Evolutionary conservation across 2,113 vertebrate species (phyloP).

Genomic region (Callipepla squamata): DNA sequence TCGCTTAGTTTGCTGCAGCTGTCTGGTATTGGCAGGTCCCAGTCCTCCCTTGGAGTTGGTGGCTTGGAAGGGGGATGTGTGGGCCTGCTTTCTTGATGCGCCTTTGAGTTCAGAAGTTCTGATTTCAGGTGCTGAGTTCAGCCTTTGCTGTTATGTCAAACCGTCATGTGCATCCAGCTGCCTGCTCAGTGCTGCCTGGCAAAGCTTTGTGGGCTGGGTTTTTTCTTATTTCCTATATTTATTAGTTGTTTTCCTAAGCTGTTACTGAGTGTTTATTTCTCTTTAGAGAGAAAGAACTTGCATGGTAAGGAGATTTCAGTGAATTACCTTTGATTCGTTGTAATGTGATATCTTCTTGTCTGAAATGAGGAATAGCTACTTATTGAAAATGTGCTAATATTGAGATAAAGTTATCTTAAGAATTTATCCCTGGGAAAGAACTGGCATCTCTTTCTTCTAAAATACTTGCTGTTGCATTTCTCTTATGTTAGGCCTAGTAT

Average conservation of each 20-base stretch:
- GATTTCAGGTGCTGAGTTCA: not conserved
- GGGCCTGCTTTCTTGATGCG: rapidly evolving
- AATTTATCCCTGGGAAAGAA: not conserved
- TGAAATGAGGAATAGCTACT: not conserved
- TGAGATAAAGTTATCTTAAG: not conserved
- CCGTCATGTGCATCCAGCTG: rapidly evolving
- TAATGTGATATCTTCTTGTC: not conserved
- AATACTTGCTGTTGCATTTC: not conserved
- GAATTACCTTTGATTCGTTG: not conserved
- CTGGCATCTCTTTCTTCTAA: not conserved
- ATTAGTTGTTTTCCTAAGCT: not conserved
- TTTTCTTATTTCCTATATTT: not conserved
- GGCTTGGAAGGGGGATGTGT: rapidly evolving
- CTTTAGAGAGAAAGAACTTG: not conserved
- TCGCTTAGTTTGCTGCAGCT: rapidly evolving
- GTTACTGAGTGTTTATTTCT: rapidly evolving
- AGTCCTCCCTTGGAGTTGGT: rapidly evolving
- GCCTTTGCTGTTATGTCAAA: rapidly evolving
- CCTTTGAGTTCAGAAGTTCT: rapidly evolving
- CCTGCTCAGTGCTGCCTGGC: rapidly evolving
- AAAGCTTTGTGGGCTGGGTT: not conserved
- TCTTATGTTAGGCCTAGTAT: not conserved
- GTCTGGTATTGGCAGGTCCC: too few relatives aligned
- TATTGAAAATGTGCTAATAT: not conserved
- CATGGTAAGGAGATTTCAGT: not conserved